Conservation (phyloP, 1,140 invertebrate genomes). For the Microplitis demolitor region DNA sequence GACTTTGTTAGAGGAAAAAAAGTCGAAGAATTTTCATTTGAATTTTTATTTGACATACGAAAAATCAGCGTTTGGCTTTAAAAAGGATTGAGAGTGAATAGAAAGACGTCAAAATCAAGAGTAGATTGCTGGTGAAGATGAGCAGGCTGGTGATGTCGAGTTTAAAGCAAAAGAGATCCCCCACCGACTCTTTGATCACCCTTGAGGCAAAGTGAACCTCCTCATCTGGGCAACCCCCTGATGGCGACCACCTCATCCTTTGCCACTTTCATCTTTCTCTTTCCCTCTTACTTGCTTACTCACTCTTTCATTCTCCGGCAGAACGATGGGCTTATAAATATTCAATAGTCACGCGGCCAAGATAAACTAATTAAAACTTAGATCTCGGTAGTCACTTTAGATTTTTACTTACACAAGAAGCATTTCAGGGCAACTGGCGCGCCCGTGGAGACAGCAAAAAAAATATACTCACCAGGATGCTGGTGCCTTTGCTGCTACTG, state of each 20-base stretch:
- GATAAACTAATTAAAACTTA: conserved; percentile 66
- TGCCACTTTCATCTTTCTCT: conserved; percentile 44
- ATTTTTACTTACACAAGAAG: conserved; percentile 65
- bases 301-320: conserved; percentile 29
- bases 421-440: conserved; percentile 58
- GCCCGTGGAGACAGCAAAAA: conserved; percentile 37
- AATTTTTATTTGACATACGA: too few species aligned
- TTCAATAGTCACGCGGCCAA: conserved; percentile 64
- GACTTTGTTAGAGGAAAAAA: too few species aligned
- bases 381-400: conserved; percentile 64
- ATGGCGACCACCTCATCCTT: conserved; percentile 40
- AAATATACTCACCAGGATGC: conserved; percentile 43
- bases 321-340: conserved; percentile 59
- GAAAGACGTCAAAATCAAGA: too few species aligned
- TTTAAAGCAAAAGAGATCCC: background rate
- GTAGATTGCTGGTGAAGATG: too few species aligned
- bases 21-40: too few species aligned
- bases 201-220: background rate
- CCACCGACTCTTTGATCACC: conserved; percentile 19
- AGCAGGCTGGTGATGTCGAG: too few species aligned
- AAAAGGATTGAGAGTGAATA: too few species aligned
- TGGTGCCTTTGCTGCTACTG: conserved; percentile 40
- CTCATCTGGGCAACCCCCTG: conserved; percentile 13
- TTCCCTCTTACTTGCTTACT: conserved; percentile 9
- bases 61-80: too few species aligned